These are phyloP conservation scores for Adela reaumurella DNA, from an alignment of 2,888 invertebrate species.

Conservation along the genomic window DNA sequence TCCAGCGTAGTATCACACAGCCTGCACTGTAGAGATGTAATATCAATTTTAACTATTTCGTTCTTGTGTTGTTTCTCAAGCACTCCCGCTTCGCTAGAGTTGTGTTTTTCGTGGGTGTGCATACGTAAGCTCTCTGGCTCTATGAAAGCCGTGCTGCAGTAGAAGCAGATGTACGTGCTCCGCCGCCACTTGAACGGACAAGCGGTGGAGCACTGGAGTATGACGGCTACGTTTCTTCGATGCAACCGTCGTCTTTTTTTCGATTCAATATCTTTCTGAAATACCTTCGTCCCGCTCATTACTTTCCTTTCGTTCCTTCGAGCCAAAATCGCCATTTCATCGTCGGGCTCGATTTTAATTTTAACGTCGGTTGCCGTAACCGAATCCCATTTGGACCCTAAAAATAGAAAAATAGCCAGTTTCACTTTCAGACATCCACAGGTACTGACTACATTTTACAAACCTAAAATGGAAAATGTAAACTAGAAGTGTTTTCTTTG, in stretches of 20 bases:
- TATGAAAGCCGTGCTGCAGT: slow-evolving; percentile 29
- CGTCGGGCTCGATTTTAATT: not conserved
- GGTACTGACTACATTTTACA: not conserved
- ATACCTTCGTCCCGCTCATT: not conserved
- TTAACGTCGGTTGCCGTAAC: not conserved
- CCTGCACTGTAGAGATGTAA: slow-evolving; percentile 29
- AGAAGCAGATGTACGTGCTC: slow-evolving; percentile 41
- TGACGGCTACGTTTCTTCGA: slow-evolving; percentile 35
- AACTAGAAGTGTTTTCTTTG: too few species aligned
- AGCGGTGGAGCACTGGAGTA: slow-evolving; percentile 36
- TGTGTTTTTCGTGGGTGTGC: slow-evolving; percentile 28
- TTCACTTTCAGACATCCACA: slow-evolving; percentile 11
- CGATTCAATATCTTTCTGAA: not conserved
- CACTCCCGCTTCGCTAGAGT: slow-evolving; percentile 19
- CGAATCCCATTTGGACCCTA: slow-evolving; percentile 34
- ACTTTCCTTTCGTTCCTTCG: not conserved
- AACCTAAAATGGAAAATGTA: too few species aligned
- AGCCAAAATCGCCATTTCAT: not conserved
- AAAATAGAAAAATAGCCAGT: slow-evolving; percentile 49
- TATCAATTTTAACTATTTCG: slow-evolving; percentile 44
- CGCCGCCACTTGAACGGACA: slow-evolving; percentile 46
- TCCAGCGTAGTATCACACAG: slow-evolving; percentile 25
- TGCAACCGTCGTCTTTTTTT: not conserved
- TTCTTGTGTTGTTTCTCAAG: slow-evolving; percentile 35
- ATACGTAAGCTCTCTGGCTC: slow-evolving; percentile 40